Percentiles rank a stretch among this genome's conserved stretches.
phyloP scores from a whole-genome alignment of 2,888 invertebrate genomes.

The Epistrophe grossulariae region DNA sequence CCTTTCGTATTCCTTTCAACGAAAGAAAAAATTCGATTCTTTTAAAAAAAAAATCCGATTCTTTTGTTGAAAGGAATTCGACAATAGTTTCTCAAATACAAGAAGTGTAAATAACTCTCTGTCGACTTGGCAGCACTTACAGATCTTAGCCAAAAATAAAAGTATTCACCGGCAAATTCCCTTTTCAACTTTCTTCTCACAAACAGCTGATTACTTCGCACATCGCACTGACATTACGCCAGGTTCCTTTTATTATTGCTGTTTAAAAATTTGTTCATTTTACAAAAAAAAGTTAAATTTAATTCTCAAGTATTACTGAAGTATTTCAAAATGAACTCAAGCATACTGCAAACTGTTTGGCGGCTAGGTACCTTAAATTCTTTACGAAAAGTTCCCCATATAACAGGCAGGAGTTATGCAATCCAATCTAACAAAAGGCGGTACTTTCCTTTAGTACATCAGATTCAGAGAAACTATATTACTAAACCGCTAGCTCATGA shows the following conservation, averaged over 20 bases:
- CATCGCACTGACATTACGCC: neutral
- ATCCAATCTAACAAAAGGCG: constrained; percentile 2
- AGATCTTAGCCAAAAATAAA: too few species aligned
- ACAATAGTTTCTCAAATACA: too few species aligned
- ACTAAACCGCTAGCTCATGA: constrained; percentile 2
- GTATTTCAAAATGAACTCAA: constrained; percentile 56
- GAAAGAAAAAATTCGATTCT: too few species aligned
- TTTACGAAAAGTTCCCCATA: constrained; percentile 1
- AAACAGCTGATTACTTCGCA: neutral
- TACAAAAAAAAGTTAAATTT: neutral
- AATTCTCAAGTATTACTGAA: neutral
- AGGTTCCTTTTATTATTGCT: too few species aligned
- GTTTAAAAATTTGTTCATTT: neutral
- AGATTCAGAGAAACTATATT: neutral
- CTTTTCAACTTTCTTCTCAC: neutral
- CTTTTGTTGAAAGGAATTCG: too few species aligned
- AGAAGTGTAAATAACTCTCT: too few species aligned
- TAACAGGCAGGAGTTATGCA: constrained; percentile 50
- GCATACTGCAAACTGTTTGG: constrained; percentile 62
- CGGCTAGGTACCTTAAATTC: constrained; percentile 24
- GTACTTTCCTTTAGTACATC: neutral
- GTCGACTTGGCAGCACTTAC: too few species aligned
- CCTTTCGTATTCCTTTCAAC: too few species aligned
- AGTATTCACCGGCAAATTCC: too few species aligned
- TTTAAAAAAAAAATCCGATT: too few species aligned